These are phyloP conservation scores for Drosophila persimilis DNA, from an alignment of 1,140 invertebrate species.

Conservation along the genomic window DNA sequence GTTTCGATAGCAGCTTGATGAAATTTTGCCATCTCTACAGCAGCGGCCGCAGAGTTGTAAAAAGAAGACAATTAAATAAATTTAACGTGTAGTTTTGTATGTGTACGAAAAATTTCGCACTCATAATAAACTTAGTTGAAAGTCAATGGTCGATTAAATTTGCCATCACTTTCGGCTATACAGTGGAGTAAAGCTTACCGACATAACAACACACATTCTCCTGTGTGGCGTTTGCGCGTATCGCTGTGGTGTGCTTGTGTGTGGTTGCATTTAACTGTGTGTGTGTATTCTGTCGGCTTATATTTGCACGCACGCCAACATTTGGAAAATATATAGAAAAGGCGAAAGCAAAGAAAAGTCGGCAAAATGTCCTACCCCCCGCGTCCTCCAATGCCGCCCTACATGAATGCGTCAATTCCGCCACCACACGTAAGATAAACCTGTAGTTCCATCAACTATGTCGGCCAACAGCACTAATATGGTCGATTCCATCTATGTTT, in stretches of 20 bases:
- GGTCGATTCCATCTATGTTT: neutral
- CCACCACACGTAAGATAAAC: conserved; percentile 81
- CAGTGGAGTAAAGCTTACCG: neutral
- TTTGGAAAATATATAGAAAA: conserved; percentile 33
- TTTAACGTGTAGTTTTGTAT: too few relatives aligned
- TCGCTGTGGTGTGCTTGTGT: conserved; percentile 31
- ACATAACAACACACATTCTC: conserved; percentile 51
- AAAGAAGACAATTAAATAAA: conserved; percentile 14
- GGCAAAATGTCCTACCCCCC: conserved; percentile 77
- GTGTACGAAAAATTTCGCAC: too few relatives aligned
- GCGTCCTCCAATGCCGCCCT: conserved; percentile 85
- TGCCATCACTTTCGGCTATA: conserved; percentile 7
- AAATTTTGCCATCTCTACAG: conserved; percentile 21
- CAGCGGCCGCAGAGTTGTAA: conserved; percentile 42
- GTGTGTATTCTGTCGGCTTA: conserved; percentile 62
- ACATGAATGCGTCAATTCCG: conserved; percentile 84
- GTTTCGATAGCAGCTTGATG: conserved; percentile 34
- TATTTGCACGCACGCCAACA: conserved; percentile 55
- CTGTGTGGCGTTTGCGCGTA: conserved; percentile 49
- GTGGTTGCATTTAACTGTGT: conserved; percentile 14
- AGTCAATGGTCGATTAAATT: neutral
- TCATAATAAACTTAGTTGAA: too few relatives aligned
- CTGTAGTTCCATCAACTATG: neutral
- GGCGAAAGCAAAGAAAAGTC: conserved; percentile 19
- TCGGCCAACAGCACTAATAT: neutral